Evolutionary conservation across 2,888 invertebrate genomes (phyloP), one percentile per base, ranked within the genome.

Genomic region (Mythimna lalbum): DNA sequence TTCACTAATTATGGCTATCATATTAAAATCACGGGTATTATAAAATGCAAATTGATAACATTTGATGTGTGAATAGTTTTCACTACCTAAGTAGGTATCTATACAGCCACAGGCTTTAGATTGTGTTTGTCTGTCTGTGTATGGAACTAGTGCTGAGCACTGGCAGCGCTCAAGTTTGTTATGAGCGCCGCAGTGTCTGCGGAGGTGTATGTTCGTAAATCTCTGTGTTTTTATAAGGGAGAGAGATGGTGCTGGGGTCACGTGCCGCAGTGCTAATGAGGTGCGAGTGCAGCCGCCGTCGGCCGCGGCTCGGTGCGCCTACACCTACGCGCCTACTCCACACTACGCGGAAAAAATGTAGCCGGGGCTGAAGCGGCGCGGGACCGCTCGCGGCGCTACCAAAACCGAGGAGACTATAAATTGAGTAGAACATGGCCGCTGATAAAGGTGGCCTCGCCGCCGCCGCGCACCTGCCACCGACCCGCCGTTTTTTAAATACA

Each of bases 341-440:
- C 39, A 9, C 59, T 62, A 72, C 63, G 66, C 78, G 64, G 76
- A 61, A 75, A 67, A 73, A 73, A 68, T 56, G 43, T 31, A 31
- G 36, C 63, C 61, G 62, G 69, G 78, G 69, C 73, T 70, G 63
- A 63, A 80, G 82, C 63, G 74, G 66, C 50, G 67, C 80, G 56
- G 87, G 91, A 91, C 93, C 93, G 92, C 93, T 92, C 91, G 92
- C 92, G 91, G 92, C 91, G 92, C 91, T 89, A 86, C 90, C 92
- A 87, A 90, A 88, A 89, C 90, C 90, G 90, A 86, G 86, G 88
- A 86, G 87, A 86, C 92, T 88, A 93, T 93, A 93, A 93, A 93
- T 93, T 91, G 81, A 90, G 91, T 90, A 86, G 87, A 87, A 89
- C 91, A 91, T 86, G 90, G 78, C 87, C 88, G 90, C 90, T 90